phyloP scores from a whole-genome alignment of 2,888 invertebrate genomes.

The Stenolophus ochropezus region DNA sequence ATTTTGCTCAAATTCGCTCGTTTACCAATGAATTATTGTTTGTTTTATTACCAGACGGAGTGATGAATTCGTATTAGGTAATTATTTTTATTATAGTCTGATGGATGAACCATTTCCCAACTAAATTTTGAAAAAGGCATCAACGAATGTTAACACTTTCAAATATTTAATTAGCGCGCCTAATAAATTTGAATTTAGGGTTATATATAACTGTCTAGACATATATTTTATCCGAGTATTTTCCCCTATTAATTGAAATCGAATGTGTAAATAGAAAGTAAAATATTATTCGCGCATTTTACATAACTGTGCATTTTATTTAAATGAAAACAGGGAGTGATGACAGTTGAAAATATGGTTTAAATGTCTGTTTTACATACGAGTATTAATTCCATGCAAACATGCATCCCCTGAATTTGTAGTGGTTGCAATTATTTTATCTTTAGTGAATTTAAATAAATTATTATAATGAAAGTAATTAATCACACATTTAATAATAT shows the following conservation, averaged over 20 bases:
- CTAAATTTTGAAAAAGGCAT: slow-evolving; percentile 17
- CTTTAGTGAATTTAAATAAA: no score
- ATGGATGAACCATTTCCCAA: slow-evolving; percentile 32
- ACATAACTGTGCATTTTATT: neutral
- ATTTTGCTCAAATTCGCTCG: slow-evolving; percentile 8
- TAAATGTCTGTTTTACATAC: no score
- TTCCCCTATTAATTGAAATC: slow-evolving; percentile 12
- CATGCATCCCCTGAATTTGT: no score
- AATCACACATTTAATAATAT: no score
- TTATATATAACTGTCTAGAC: slow-evolving; percentile 20
- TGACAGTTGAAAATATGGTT: neutral
- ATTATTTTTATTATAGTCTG: slow-evolving; percentile 40
- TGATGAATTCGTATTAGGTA: slow-evolving; percentile 37
- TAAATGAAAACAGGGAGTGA: neutral
- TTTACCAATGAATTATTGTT: slow-evolving; percentile 10
- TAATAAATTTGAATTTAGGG: slow-evolving; percentile 20
- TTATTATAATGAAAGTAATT: no score
- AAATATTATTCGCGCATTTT: neutral
- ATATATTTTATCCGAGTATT: slow-evolving; percentile 34
- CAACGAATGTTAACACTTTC: slow-evolving; percentile 1
- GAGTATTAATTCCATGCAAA: no score
- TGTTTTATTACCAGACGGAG: slow-evolving; percentile 23
- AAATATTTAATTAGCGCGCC: slow-evolving; percentile 31
- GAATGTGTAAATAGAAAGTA: slow-evolving; percentile 36
- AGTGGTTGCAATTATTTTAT: no score